These are phyloP conservation scores for Prionailurus bengalensis DNA, from an alignment of 2,113 vertebrate species.

Conservation along the genomic window DNA sequence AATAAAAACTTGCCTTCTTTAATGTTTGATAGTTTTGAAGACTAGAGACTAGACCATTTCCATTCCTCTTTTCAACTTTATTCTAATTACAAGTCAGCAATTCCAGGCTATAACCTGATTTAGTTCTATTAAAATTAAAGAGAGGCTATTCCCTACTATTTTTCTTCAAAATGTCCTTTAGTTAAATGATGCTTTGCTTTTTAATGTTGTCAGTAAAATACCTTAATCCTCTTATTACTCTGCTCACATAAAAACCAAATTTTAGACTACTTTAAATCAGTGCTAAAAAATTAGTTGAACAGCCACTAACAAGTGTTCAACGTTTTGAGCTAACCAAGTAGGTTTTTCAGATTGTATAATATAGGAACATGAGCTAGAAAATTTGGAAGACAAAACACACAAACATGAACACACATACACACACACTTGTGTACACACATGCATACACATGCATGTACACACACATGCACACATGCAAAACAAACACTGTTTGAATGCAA, in stretches of 20 bases:
- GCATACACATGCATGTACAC: neutral
- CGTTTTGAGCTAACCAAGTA: neutral
- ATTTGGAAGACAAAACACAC: neutral
- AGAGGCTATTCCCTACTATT: neutral
- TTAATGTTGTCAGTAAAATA: neutral
- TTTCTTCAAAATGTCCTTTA: neutral
- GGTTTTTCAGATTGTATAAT: neutral
- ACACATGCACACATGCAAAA: neutral
- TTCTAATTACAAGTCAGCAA: neutral
- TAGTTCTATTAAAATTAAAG: neutral
- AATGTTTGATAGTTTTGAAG: neutral
- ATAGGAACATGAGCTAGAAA: neutral
- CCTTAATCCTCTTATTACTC: neutral
- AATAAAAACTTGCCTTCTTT: neutral
- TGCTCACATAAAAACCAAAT: neutral
- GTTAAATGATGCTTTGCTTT: neutral
- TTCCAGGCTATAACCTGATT: neutral
- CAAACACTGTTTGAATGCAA: neutral
- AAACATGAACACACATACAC: accelerated
- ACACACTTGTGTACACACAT: accelerated
- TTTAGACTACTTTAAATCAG: neutral
- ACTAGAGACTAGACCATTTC: neutral
- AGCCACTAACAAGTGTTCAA: neutral
- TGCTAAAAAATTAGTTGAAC: neutral
- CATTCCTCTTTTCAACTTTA: neutral